Base-by-base conservation (phyloP, 2,797 vertebrate species). In the Megalops cyprinoides region DNA sequence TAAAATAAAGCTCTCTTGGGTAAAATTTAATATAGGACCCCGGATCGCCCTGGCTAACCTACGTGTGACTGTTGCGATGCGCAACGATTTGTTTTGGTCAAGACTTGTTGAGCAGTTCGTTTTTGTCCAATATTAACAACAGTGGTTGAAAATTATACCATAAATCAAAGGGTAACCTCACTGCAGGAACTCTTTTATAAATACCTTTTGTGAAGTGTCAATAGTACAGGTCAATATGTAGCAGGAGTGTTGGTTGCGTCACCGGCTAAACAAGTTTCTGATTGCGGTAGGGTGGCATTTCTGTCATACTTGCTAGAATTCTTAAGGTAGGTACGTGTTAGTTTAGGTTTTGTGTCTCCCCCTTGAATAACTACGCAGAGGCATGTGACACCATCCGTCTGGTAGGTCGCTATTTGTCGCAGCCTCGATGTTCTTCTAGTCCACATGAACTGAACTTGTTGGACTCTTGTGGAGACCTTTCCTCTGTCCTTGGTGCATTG, bases 251-350 rank as follows among this genome's bases (percentile, higher is more conserved):
- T 14, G 37, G 18, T 69, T 42, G 65, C 65, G 44, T 65, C 58
- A 53, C 46, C 14, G 14, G n/a, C 37, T 49, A 15, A 77, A 81
- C 80, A 14, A 18, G 46, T 76, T 55, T 76, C 5, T n/a, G 60
- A 18, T 46, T 37, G 78, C 34, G 31, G 71, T 34, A n/a, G 4
- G 34, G 71, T 69, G 42, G 34, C 74, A 77, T 76, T 76, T 76
- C 53, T 74, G 9, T 42, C 46, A 81, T 76, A 53, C 6, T 46
- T 60, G 34, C n/a, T 42, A 14, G 10, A 53, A 14, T 53, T 53
- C 3, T 1, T 7, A 7, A 31, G 42, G 28, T 12, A 53, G 51
- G 20, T 69, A 20, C 7, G 15, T 69, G 65, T 20, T 34, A 37
- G 65, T 69, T 37, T 39, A 39, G 34, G 39, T 69, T 69, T 69